These are phyloP conservation scores for Cercopithecus mona DNA, from an alignment of 2,113 vertebrate genomes.

Conservation along the genomic window DNA sequence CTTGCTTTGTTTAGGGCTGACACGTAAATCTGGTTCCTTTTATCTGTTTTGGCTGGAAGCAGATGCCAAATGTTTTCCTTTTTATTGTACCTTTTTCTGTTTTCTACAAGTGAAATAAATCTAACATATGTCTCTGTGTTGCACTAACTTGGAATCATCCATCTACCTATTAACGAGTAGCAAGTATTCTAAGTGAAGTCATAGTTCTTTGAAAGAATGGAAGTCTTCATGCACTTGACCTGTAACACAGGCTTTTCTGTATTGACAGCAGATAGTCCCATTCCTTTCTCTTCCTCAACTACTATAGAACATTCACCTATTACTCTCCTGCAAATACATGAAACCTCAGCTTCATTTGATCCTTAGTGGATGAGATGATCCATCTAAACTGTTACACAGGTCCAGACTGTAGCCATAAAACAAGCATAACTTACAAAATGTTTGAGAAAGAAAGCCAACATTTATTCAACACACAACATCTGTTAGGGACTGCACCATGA, in stretches of 20 bases:
- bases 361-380: neutral
- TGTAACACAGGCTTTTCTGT: neutral
- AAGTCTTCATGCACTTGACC: neutral
- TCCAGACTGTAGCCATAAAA: neutral
- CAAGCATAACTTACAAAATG: neutral
- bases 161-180: neutral
- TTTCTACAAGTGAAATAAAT: neutral
- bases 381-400: neutral
- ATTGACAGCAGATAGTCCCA: neutral
- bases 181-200: neutral
- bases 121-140: neutral
- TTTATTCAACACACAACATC: neutral
- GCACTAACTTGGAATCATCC: neutral
- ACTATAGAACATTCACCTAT: neutral
- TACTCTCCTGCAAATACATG: neutral
- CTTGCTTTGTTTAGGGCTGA: neutral
- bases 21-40: neutral
- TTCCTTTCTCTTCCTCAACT: neutral
- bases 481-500: neutral
- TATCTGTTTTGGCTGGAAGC: neutral
- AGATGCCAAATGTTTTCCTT: neutral
- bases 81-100: neutral
- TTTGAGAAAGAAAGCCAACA: neutral
- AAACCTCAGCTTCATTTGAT: neutral
- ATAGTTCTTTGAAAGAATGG: neutral